Base-by-base conservation (phyloP, 1,140 invertebrate genomes). In the Venustaconcha ellipsiformis region DNA sequence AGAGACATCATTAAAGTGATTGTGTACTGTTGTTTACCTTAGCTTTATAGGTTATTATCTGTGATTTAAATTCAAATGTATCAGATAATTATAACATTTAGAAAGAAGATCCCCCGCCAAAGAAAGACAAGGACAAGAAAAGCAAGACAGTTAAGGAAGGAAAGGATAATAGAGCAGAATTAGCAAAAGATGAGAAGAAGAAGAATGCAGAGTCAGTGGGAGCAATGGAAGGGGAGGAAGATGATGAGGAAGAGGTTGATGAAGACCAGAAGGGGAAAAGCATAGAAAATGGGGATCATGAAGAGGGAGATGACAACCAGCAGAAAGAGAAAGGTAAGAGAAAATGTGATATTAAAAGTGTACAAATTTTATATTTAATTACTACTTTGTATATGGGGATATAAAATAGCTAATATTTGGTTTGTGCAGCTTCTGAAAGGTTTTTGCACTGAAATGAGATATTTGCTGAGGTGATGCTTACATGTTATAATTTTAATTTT, bases 101-200 rank as follows among this genome's bases (percentile, higher is more conserved):
- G 57, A 68, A 67, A 15, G 48, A n/a, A 70, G 20, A 76, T 23
- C 58, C 69, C 14, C 23, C 55, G 2, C 60, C 56, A 67, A 63
- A n/a, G 15, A 67, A 64, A 70, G 69, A 76, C 26, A 56, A 67
- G 30, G 69, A 76, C 26, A 56, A 67, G 30, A 65, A 59, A 67
- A 14, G 59, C 23, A 58, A 56, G 57, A 26, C 59, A 70, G 55
- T 63, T 14, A 56, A 63, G 18, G 67, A 56, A 55, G 15, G 11
- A 13, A 23, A 70, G 12, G 56, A 13, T 70, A 55, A 60, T 4
- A 58, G 57, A 56, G 58, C 56, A 26, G 13, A 30, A 23, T 48
- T 26, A 60, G 26, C 18, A 62, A 37, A 55, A n/a, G 26, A 13
- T 30, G 70, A 65, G 20, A 26, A 62, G 48, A 20, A 63, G 58